A percentile compares a stretch with the other conserved stretches of the same genome.
phyloP scores from a whole-genome alignment of 1,140 invertebrate species.

The Diorhabda carinulata region DNA sequence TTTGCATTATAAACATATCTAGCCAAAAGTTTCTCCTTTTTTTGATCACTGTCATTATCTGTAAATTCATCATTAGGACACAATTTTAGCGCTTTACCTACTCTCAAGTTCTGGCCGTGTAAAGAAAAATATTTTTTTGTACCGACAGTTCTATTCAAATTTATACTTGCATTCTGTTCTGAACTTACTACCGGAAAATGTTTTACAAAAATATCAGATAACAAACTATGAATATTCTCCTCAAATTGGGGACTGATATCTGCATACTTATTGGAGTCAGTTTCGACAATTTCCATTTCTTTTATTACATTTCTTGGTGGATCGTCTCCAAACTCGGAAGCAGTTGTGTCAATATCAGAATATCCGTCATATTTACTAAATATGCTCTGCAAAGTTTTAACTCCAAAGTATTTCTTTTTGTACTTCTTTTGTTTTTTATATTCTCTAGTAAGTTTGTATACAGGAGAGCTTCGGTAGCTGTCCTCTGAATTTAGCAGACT shows the following conservation, averaged over 20 bases:
- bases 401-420: slow-evolving; percentile 47
- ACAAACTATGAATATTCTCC: slow-evolving; percentile 44
- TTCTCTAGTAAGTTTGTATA: slow-evolving; percentile 39
- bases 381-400: slow-evolving; percentile 49
- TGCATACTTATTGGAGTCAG: slow-evolving; percentile 23
- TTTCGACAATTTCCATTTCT: slow-evolving; percentile 11
- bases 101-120: slow-evolving; percentile 42
- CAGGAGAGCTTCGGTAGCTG: slow-evolving; percentile 43
- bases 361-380: slow-evolving; percentile 47
- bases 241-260: slow-evolving; percentile 46
- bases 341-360: slow-evolving; percentile 46
- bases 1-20: slow-evolving; percentile 47
- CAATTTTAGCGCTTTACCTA: slow-evolving; percentile 44
- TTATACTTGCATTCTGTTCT: slow-evolving; percentile 21
- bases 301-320: background rate
- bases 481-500: slow-evolving; percentile 45
- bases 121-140: slow-evolving; percentile 42
- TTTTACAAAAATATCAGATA: slow-evolving; percentile 46
- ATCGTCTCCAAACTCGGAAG: slow-evolving; percentile 43
- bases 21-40: slow-evolving; percentile 46
- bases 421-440: slow-evolving; percentile 45
- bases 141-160: slow-evolving; percentile 34
- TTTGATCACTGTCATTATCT: slow-evolving; percentile 36
- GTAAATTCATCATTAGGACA: slow-evolving; percentile 43
- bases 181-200: slow-evolving; percentile 29